Percentiles rank a stretch among this genome's conserved stretches.
phyloP scores from a whole-genome alignment of 2,888 invertebrate genomes.

The Troides aeacus region DNA sequence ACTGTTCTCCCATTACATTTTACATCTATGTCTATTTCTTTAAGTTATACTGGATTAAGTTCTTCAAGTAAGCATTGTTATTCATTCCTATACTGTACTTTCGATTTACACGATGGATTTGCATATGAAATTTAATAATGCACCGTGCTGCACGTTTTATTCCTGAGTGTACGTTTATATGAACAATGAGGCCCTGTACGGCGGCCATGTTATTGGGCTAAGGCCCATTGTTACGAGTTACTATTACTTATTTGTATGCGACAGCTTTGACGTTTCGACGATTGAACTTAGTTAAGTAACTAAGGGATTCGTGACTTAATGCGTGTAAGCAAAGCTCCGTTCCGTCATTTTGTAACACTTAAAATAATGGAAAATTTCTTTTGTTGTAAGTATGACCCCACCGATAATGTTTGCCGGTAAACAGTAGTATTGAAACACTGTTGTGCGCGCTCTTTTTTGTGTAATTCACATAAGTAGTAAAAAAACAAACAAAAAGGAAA shows the following conservation, averaged over 20 bases:
- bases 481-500: too few relatives aligned
- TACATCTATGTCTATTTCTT: too few relatives aligned
- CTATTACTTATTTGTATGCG: conserved; percentile 23
- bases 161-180: conserved; percentile 32
- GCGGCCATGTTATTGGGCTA: conserved; percentile 40
- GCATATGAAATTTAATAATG: conserved; percentile 30
- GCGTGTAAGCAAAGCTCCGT: not conserved
- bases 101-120: conserved; percentile 1
- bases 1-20: too few relatives aligned
- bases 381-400: too few relatives aligned
- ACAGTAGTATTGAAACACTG: too few relatives aligned
- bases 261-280: conserved; percentile 14
- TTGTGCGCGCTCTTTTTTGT: too few relatives aligned
- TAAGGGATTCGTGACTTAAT: conserved; percentile 14
- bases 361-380: not conserved
- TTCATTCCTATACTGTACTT: not conserved
- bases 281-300: conserved; percentile 14
- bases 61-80: too few relatives aligned
- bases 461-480: too few relatives aligned
- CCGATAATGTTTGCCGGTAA: too few relatives aligned
- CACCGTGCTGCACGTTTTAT: conserved; percentile 34
- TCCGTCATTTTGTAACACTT: not conserved
- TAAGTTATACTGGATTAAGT: too few relatives aligned
- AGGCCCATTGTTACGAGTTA: conserved; percentile 38
- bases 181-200: conserved; percentile 46